Percentiles rank a stretch among this genome's conserved stretches.
phyloP scores from a whole-genome alignment of 2,797 vertebrate genomes.

The Clarias fuscus region DNA sequence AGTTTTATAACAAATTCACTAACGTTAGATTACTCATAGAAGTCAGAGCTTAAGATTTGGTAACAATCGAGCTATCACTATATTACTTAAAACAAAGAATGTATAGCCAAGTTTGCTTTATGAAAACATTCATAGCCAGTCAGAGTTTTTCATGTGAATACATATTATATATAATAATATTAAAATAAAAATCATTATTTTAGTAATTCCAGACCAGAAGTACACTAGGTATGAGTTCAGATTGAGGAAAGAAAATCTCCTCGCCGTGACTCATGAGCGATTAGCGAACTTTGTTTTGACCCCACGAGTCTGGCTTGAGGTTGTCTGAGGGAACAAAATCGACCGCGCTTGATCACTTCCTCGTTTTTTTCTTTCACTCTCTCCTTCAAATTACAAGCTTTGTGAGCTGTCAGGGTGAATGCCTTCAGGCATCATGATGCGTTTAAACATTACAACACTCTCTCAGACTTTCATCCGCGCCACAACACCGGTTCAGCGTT shows the following conservation, averaged over 20 bases:
- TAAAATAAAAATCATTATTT: too few species aligned
- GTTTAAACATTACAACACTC: conserved; percentile 38
- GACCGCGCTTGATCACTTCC: conserved; percentile 14
- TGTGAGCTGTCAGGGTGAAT: conserved; percentile 19
- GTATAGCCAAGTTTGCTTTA: too few species aligned
- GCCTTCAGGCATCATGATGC: conserved; percentile 10
- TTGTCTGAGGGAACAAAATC: conserved; percentile 26
- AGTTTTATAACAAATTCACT: neutral
- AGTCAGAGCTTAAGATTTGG: too few species aligned
- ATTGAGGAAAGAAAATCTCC: neutral
- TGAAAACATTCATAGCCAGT: too few species aligned
- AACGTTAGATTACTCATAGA: neutral
- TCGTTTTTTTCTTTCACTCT: conserved; percentile 19
- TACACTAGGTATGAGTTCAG: neutral
- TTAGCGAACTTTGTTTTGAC: conserved; percentile 38
- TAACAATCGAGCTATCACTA: neutral
- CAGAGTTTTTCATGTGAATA: too few species aligned
- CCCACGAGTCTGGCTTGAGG: neutral
- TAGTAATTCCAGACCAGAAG: neutral
- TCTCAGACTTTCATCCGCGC: neutral
- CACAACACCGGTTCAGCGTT: neutral
- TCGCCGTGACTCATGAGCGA: neutral
- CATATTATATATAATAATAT: too few species aligned
- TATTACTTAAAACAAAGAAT: too few species aligned
- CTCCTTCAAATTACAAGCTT: conserved; percentile 29